Evolutionary conservation across 2,888 invertebrate species (phyloP).

Genomic region (Hymenopus coronatus): DNA sequence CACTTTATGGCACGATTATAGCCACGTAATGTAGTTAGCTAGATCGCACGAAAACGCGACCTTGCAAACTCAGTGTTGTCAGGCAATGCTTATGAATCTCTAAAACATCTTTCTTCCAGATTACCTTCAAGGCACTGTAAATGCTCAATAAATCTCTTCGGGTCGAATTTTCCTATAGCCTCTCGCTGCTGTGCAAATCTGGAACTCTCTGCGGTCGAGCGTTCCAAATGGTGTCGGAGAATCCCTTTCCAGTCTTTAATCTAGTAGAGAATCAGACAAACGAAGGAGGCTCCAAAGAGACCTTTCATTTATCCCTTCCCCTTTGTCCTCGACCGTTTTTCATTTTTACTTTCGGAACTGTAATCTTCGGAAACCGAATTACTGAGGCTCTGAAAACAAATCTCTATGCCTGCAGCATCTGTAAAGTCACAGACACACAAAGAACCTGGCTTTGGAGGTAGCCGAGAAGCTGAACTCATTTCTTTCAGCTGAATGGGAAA

Average conservation of each 20-base stretch:
- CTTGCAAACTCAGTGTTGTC: no score
- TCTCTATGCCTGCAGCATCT: neutral
- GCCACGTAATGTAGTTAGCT: no score
- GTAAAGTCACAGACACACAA: no score
- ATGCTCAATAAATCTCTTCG: neutral
- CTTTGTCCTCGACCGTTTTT: neutral
- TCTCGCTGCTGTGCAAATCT: neutral
- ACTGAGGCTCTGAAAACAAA: neutral
- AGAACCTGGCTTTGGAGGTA: neutral
- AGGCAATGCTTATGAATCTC: no score
- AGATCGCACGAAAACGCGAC: no score
- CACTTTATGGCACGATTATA: no score
- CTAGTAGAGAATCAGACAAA: neutral
- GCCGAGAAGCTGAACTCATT: neutral
- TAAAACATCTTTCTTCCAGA: neutral
- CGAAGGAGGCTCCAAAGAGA: neutral
- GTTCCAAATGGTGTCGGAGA: neutral
- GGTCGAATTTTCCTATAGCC: neutral
- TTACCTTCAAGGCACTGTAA: neutral
- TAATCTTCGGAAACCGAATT: neutral
- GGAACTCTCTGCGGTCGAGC: neutral
- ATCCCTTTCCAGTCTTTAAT: neutral
- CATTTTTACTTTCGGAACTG: neutral
- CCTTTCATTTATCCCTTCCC: neutral
- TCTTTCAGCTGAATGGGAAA: neutral